These are phyloP conservation scores for Chionomys nivalis DNA, from an alignment of 2,113 vertebrate species.

Conservation along the genomic window DNA sequence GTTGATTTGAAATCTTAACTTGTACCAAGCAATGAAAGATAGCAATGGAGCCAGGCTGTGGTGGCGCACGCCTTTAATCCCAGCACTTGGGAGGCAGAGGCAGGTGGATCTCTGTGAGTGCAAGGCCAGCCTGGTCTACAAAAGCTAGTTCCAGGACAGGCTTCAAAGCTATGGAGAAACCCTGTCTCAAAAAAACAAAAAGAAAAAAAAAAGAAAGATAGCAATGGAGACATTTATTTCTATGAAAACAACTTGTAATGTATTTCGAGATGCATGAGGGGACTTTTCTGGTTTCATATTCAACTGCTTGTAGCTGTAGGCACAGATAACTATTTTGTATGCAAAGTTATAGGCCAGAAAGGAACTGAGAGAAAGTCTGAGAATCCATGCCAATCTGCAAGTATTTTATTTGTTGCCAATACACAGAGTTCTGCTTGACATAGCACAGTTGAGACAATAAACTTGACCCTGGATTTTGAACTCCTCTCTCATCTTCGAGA, in stretches of 20 bases:
- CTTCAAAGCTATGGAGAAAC: no score
- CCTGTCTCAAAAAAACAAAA: no score
- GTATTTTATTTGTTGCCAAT: conserved; percentile 1
- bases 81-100: no score
- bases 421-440: not conserved
- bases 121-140: no score
- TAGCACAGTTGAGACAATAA: not conserved
- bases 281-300: not conserved
- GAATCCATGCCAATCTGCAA: not conserved
- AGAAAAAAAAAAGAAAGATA: not conserved
- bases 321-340: not conserved
- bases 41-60: not conserved
- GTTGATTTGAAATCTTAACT: not conserved
- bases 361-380: not conserved
- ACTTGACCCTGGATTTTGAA: not conserved
- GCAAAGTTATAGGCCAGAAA: conserved; percentile 14
- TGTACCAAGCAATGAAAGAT: not conserved
- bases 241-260: not conserved
- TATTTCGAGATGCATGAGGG: not conserved
- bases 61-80: no score
- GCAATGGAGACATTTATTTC: not conserved
- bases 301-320: not conserved
- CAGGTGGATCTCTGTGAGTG: no score
- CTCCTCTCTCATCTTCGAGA: not conserved
- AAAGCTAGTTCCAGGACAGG: no score